A percentile compares a stretch with the other conserved stretches of the same genome.
These are phyloP conservation scores for Stramonita haemastoma DNA, from an alignment of 2,888 invertebrate genomes.

Conservation along the genomic window DNA sequence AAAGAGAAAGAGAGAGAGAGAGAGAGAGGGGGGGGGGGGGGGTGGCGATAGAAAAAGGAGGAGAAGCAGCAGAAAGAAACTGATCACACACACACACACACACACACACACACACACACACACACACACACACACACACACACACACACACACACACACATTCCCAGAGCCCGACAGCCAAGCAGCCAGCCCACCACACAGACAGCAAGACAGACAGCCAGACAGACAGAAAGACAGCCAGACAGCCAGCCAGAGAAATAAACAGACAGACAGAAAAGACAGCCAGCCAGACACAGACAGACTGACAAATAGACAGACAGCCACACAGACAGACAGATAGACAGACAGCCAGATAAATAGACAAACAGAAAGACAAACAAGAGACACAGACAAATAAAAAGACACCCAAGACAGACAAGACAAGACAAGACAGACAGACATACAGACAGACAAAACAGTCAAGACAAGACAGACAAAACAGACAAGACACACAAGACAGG, in stretches of 20 bases:
- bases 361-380: neutral
- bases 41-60: neutral
- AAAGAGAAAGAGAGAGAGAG: slow-evolving; percentile 2
- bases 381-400: slow-evolving; percentile 1
- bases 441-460: neutral
- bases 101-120: neutral
- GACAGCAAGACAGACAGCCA: neutral
- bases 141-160: neutral
- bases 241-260: neutral
- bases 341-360: neutral
- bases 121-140: neutral
- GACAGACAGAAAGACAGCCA: neutral
- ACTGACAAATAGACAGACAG: neutral
- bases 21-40: neutral
- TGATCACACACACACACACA: neutral
- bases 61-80: neutral
- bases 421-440: slow-evolving; percentile 14
- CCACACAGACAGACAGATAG: neutral
- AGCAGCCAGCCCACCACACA: neutral
- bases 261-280: too few relatives aligned
- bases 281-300: neutral
- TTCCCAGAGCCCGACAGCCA: neutral
- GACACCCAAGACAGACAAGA: neutral
- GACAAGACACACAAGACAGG: neutral
- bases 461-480: neutral